A percentile compares a stretch with the other conserved stretches of the same genome.
phyloP scores from a whole-genome alignment of 2,113 vertebrate genomes.

The Phrynosoma platyrhinos region DNA sequence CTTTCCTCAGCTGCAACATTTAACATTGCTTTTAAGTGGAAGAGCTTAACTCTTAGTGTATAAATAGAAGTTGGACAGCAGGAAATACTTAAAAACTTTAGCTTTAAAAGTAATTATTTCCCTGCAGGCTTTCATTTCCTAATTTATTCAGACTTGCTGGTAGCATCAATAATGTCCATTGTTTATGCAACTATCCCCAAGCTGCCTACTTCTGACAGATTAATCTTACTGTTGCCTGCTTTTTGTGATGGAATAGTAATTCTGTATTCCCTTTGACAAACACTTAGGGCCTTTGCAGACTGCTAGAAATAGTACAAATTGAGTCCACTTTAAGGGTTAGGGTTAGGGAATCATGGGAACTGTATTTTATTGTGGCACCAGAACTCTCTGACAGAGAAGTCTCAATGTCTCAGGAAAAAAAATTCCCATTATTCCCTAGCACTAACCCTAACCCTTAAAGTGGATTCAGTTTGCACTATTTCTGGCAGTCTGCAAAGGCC shows the following conservation, averaged over 20 bases:
- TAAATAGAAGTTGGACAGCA: neutral
- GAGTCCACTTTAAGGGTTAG: too few relatives aligned
- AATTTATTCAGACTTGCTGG: conserved; percentile 7
- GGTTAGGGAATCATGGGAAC: too few relatives aligned
- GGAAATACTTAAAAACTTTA: neutral
- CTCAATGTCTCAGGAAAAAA: too few relatives aligned
- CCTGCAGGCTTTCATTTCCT: neutral
- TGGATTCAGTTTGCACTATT: too few relatives aligned
- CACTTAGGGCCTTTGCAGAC: neutral
- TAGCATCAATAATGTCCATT: neutral
- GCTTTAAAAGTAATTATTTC: neutral
- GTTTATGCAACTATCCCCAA: neutral
- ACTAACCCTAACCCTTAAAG: too few relatives aligned
- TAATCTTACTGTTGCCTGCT: neutral
- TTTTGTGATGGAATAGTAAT: neutral
- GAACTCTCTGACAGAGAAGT: too few relatives aligned
- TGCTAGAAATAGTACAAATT: too few relatives aligned
- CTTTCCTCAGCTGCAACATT: neutral
- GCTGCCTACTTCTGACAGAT: neutral
- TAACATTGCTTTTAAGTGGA: neutral
- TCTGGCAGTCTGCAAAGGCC: too few relatives aligned
- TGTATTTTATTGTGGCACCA: too few relatives aligned
- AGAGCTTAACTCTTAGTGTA: neutral
- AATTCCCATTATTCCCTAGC: too few relatives aligned
- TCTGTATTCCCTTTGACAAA: neutral